phyloP scores from a whole-genome alignment of 2,113 vertebrate species.

The Castor canadensis region DNA sequence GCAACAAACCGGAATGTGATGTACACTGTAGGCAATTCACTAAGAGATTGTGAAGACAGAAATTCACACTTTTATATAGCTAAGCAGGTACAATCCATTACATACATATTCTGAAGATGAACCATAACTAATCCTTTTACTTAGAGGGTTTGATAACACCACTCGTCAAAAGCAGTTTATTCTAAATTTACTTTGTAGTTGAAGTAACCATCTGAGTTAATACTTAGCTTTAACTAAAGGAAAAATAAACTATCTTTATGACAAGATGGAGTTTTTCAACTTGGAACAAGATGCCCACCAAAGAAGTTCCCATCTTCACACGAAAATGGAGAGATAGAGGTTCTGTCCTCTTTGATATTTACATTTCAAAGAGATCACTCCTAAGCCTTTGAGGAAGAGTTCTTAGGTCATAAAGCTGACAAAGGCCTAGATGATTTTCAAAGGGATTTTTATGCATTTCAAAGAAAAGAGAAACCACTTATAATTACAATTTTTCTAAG shows the following conservation, averaged over 20 bases:
- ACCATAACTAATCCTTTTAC: background rate
- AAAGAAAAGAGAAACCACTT: background rate
- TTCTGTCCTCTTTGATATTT: background rate
- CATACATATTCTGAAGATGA: background rate
- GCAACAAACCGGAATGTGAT: background rate
- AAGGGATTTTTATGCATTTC: background rate
- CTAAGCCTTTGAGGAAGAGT: background rate
- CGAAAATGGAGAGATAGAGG: background rate
- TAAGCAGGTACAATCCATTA: background rate
- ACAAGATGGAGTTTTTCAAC: background rate
- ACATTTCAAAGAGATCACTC: background rate
- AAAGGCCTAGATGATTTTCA: background rate
- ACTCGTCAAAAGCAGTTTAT: background rate
- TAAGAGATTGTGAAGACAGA: background rate
- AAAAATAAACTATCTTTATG: background rate
- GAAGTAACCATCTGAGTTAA: background rate
- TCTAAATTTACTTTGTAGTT: background rate
- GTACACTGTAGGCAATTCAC: background rate
- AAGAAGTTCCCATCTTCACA: background rate
- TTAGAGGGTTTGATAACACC: background rate
- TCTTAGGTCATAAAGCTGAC: background rate
- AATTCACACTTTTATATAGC: background rate
- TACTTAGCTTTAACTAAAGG: background rate
- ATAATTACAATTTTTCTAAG: background rate
- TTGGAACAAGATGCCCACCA: background rate